Conservation (phyloP, 2,113 vertebrate genomes). For the Daboia siamensis region DNA sequence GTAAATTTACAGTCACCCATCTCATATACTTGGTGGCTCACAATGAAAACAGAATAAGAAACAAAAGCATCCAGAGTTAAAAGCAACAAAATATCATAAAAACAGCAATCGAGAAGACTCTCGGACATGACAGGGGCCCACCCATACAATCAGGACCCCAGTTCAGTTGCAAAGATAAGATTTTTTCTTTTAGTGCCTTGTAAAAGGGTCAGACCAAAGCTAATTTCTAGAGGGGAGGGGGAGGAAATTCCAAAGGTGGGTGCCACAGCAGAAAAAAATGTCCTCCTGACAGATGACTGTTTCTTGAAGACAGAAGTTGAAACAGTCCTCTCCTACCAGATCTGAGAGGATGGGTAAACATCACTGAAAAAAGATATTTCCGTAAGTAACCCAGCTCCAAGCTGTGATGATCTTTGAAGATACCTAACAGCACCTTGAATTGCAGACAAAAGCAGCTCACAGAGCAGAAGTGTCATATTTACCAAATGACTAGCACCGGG, state of each 20-base stretch:
- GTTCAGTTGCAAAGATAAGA: background rate
- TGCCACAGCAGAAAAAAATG: background rate
- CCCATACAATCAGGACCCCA: background rate
- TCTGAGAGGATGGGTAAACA: background rate
- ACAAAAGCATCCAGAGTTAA: background rate
- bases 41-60: background rate
- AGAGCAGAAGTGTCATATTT: background rate
- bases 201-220: background rate
- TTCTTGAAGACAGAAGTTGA: background rate
- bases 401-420: background rate
- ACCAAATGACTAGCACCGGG: background rate
- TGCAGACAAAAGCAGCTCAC: too few species aligned
- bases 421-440: background rate
- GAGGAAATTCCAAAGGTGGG: background rate
- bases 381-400: background rate
- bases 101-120: background rate
- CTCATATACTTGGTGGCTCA: background rate
- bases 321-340: background rate
- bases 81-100: background rate
- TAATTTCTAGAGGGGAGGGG: background rate
- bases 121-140: background rate
- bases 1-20: background rate
- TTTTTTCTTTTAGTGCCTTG: background rate
- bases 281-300: background rate
- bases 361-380: background rate